Percentiles rank a stretch among this genome's conserved stretches.
Conservation (phyloP, 2,888 invertebrate genomes). For the Diaperis boleti region DNA sequence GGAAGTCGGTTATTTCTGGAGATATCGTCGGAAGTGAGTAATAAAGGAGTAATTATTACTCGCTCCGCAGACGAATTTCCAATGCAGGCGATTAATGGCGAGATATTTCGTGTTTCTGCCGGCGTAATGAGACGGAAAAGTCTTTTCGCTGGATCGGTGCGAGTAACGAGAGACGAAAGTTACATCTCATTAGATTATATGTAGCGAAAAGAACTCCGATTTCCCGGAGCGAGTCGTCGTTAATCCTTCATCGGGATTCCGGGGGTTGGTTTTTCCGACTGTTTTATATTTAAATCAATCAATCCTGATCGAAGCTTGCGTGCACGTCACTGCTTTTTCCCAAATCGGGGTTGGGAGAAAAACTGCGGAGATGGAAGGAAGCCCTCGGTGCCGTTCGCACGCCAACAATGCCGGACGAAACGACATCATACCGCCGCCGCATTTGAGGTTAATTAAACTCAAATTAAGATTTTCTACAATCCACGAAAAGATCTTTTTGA, state of each 20-base stretch:
- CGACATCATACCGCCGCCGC: slow-evolving; percentile 37
- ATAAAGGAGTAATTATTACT: slow-evolving; percentile 46
- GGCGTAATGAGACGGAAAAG: slow-evolving; percentile 20
- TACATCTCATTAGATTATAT: slow-evolving; percentile 24
- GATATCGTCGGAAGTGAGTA: slow-evolving; percentile 53
- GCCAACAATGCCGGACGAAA: slow-evolving; percentile 25
- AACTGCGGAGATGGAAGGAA: neutral
- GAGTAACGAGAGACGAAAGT: slow-evolving; percentile 16
- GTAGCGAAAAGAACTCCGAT: slow-evolving; percentile 24
- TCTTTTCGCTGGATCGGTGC: slow-evolving; percentile 12
- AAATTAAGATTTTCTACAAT: slow-evolving; percentile 31
- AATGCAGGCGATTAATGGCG: slow-evolving; percentile 13
- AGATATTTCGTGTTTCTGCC: slow-evolving; percentile 6
- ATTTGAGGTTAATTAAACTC: slow-evolving; percentile 31
- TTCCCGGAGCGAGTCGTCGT: slow-evolving; percentile 5
- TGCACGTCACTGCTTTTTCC: slow-evolving; percentile 5
- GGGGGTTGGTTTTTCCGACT: neutral
- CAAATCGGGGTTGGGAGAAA: neutral
- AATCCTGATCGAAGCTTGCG: slow-evolving; percentile 7
- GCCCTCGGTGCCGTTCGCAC: slow-evolving; percentile 36
- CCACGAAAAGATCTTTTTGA: slow-evolving; percentile 22
- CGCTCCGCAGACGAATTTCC: neutral
- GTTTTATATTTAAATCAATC: slow-evolving; percentile 32
- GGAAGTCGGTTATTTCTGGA: slow-evolving; percentile 51
- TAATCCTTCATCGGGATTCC: slow-evolving; percentile 11